These are phyloP conservation scores for Clarias fuscus DNA, from an alignment of 2,797 vertebrate species.

Conservation along the genomic window DNA sequence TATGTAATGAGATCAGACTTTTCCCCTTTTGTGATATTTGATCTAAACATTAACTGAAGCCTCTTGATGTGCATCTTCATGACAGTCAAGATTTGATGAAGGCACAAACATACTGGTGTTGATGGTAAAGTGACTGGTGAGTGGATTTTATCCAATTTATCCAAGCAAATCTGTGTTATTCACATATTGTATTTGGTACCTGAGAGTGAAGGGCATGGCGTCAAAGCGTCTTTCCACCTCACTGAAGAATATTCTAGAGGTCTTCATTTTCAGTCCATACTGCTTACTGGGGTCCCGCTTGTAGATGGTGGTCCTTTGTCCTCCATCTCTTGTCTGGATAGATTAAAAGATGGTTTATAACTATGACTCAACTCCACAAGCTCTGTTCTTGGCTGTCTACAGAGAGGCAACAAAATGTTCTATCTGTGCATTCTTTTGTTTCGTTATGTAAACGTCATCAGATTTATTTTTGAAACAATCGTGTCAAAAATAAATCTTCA, in stretches of 20 bases:
- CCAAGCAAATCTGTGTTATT: neutral
- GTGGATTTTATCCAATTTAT: neutral
- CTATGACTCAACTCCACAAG: neutral
- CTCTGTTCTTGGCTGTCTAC: neutral
- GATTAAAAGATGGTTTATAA: neutral
- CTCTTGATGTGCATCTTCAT: neutral
- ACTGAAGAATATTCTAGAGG: slow-evolving; percentile 95
- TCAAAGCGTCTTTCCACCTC: slow-evolving; percentile 96
- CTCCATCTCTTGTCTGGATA: slow-evolving; percentile 87
- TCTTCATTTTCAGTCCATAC: slow-evolving; percentile 98
- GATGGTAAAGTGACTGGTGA: neutral
- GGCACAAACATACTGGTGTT: neutral
- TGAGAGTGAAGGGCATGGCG: slow-evolving; percentile 96
- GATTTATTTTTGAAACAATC: neutral
- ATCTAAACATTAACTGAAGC: neutral
- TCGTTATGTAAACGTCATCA: neutral
- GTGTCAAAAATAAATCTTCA: neutral
- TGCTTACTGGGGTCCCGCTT: slow-evolving; percentile 97
- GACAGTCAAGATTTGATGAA: neutral
- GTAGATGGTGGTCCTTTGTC: slow-evolving; percentile 96
- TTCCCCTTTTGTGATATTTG: neutral
- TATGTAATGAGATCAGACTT: neutral
- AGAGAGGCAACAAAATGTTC: neutral
- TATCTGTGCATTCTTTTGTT: neutral
- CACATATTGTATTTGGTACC: slow-evolving; percentile 69